Percentiles rank a stretch among this genome's conserved stretches.
These are phyloP conservation scores for Parasteatoda tepidariorum DNA, from an alignment of 1,140 invertebrate genomes.

Conservation along the genomic window DNA sequence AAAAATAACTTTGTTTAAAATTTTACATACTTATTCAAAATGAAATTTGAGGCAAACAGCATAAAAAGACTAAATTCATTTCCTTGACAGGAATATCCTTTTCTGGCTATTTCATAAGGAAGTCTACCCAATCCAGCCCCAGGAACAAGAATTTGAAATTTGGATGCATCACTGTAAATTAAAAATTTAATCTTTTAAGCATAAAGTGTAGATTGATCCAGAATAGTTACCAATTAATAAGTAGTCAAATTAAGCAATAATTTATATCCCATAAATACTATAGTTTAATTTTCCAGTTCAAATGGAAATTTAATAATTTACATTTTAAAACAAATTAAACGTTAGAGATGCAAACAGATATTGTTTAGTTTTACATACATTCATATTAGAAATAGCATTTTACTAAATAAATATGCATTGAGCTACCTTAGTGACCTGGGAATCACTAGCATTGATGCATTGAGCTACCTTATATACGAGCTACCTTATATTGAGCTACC, in stretches of 20 bases:
- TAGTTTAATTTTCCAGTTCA: too few species aligned
- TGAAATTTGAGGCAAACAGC: conserved; percentile 95
- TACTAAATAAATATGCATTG: too few species aligned
- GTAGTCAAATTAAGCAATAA: conserved; percentile 56
- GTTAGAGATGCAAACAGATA: too few species aligned
- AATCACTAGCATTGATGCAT: too few species aligned
- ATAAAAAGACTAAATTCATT: conserved; percentile 99
- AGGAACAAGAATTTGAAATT: conserved; percentile 87
- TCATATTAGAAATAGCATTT: too few species aligned
- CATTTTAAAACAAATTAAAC: too few species aligned
- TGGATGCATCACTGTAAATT: conserved; percentile 65
- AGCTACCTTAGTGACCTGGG: too few species aligned
- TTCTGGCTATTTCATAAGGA: conserved; percentile 90
- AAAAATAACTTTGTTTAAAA: conserved; percentile 37
- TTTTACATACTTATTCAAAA: conserved; percentile 84
- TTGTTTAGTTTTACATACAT: too few species aligned
- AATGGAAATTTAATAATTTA: too few species aligned
- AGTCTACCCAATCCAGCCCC: conserved; percentile 94
- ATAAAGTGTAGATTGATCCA: neutral
- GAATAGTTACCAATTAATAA: conserved; percentile 4
- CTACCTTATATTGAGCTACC: too few species aligned
- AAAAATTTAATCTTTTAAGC: neutral
- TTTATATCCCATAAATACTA: too few species aligned
- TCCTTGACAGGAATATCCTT: conserved; percentile 92
- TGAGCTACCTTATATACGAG: too few species aligned